phyloP scores from a whole-genome alignment of 2,797 vertebrate genomes.

The Siniperca scherzeri region DNA sequence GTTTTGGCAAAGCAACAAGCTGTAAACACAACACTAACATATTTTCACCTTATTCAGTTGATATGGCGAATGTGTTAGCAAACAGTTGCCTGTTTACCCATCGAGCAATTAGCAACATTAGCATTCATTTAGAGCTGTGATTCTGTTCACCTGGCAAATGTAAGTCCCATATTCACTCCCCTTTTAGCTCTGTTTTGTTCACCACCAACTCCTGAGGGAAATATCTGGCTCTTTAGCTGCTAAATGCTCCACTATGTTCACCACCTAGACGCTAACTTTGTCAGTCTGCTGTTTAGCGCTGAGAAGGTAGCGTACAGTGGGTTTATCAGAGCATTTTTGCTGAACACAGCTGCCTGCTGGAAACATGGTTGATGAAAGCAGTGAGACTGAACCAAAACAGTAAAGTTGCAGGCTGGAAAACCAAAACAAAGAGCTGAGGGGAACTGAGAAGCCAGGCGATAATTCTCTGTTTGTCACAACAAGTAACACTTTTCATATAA shows the following conservation, averaged over 20 bases:
- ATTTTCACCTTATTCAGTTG: neutral
- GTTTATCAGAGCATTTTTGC: neutral
- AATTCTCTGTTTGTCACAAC: neutral
- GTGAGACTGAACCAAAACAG: constrained; percentile 1
- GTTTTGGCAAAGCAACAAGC: neutral
- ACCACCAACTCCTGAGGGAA: neutral
- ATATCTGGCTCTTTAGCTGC: neutral
- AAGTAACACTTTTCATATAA: neutral
- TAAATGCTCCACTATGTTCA: neutral
- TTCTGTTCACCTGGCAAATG: neutral
- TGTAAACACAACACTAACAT: neutral
- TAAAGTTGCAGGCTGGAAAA: constrained; percentile 6
- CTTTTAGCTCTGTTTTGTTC: constrained; percentile 24
- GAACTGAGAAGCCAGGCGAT: neutral
- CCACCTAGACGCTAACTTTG: neutral
- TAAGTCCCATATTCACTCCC: neutral
- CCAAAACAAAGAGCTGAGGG: neutral
- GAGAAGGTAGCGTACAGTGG: too few relatives aligned
- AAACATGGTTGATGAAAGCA: neutral
- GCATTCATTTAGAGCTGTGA: neutral
- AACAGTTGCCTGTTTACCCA: neutral
- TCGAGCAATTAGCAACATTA: neutral
- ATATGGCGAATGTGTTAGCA: neutral
- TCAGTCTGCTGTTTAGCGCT: neutral
- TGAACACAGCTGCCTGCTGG: neutral